These are phyloP conservation scores for Dolichopus griseipennis DNA, from an alignment of 2,888 invertebrate genomes.

Conservation along the genomic window DNA sequence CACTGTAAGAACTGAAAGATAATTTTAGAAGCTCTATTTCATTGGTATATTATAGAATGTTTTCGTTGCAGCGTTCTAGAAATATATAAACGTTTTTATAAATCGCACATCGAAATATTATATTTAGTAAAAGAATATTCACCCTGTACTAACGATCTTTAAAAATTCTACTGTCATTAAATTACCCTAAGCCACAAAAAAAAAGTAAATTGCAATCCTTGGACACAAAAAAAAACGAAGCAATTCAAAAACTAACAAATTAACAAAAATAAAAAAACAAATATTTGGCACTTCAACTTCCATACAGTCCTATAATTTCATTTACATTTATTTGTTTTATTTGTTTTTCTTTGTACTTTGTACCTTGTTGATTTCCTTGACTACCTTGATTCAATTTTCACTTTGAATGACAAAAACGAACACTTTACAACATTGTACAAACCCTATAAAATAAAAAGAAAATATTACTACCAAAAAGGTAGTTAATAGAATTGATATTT, in stretches of 20 bases:
- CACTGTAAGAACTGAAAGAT: too few relatives aligned
- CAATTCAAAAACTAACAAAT: not conserved
- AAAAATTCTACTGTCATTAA: not conserved
- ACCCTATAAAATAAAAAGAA: not conserved
- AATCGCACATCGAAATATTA: too few relatives aligned
- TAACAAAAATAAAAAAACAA: not conserved
- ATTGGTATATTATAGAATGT: too few relatives aligned
- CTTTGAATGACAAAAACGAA: not conserved
- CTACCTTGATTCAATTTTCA: not conserved
- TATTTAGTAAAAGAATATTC: too few relatives aligned
- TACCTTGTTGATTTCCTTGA: not conserved
- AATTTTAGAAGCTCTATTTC: too few relatives aligned
- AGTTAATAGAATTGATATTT: not conserved
- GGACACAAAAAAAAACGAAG: not conserved
- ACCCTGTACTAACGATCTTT: not conserved
- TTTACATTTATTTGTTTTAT: not conserved
- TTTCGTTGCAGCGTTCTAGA: too few relatives aligned
- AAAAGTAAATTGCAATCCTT: not conserved
- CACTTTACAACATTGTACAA: too few relatives aligned
- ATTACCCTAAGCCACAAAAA: not conserved
- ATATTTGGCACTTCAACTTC: constrained; percentile 1
- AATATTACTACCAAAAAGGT: not conserved
- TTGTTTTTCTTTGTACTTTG: not conserved
- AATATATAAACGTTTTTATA: too few relatives aligned
- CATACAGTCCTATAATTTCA: not conserved